Base-by-base conservation (phyloP, 2,888 invertebrate genomes). In the Cataglyphis rosenhaueri region DNA sequence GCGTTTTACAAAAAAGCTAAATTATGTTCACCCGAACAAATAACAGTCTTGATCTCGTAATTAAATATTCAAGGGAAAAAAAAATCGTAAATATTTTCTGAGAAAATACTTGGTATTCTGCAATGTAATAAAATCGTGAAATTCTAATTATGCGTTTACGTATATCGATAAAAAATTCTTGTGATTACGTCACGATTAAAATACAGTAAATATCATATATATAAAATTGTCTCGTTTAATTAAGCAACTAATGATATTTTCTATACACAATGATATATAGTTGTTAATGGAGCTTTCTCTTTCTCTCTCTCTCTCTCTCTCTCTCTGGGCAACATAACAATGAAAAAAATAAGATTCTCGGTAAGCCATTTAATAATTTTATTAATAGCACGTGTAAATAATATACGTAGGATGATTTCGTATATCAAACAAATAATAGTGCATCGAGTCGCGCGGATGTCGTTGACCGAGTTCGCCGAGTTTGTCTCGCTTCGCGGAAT, bases 401-500 rank as follows among this genome's bases (percentile, higher is more conserved):
- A 66, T 4, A 29, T 15, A 9, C 21, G 18, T 15, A 21, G 21
- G 41, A 15, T 21, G 12, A 15, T 21, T 29, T 29, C 78, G 9
- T 38, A 44, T 32, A 21, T 70, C 70, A 79, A 79, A 70, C 44
- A 35, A 44, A 68, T 68, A 68, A 59, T 32, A 32, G 81, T 15
- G 18, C 29, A 21, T 38, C 21, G 81, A 73, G 52, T 59, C 21
- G 62, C 41, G 81, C 55, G 75, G 52, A 38, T 74, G 73, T 81
- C 62, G 55, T 52, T 52, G 62, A 52, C 52, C 64, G 73, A 62
- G 61, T 81, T 81, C 61, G 61, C n/a, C 81, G 61, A 55, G 75
- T 62, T 62, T 62, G 21, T 75, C 68, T 59, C 62, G 61, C 62
- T 81, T 64, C 62, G 75, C 52, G 62, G 81, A 74, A 79, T 59